phyloP scores from a whole-genome alignment of 2,888 invertebrate genomes.

The Rotaria socialis region DNA sequence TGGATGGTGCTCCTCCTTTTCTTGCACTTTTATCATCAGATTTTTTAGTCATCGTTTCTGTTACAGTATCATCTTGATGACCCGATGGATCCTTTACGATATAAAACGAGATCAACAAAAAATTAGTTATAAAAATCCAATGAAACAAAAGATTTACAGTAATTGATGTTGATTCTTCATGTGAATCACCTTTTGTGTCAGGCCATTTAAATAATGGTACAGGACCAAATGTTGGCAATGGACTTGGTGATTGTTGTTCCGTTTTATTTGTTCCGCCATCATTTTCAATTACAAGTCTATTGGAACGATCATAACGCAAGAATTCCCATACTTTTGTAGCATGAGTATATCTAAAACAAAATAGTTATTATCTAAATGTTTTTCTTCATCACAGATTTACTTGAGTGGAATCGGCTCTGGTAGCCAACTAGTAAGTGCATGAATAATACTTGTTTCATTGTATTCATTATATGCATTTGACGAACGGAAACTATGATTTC shows the following conservation, averaged over 20 bases:
- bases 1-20: constrained; percentile 47
- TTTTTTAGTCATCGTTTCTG: constrained; percentile 49
- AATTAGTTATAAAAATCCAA: too few relatives aligned
- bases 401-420: constrained; percentile 57
- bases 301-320: neutral
- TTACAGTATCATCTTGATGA: constrained; percentile 36
- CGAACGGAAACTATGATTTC: constrained; percentile 47
- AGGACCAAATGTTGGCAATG: neutral
- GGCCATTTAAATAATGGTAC: neutral
- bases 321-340: neutral
- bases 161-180: neutral
- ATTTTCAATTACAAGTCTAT: neutral
- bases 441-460: constrained; percentile 58
- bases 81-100: constrained; percentile 41
- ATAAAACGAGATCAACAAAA: neutral
- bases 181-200: neutral
- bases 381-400: neutral
- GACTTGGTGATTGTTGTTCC: neutral
- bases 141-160: neutral
- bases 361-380: neutral
- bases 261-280: neutral
- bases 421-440: constrained; percentile 59
- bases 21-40: constrained; percentile 50
- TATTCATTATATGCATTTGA: constrained; percentile 55
- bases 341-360: constrained; percentile 48